Percentiles rank a stretch among this genome's conserved stretches.
Evolutionary conservation across 2,113 vertebrate genomes (phyloP).

Genomic region (Hemibagrus wyckioides): DNA sequence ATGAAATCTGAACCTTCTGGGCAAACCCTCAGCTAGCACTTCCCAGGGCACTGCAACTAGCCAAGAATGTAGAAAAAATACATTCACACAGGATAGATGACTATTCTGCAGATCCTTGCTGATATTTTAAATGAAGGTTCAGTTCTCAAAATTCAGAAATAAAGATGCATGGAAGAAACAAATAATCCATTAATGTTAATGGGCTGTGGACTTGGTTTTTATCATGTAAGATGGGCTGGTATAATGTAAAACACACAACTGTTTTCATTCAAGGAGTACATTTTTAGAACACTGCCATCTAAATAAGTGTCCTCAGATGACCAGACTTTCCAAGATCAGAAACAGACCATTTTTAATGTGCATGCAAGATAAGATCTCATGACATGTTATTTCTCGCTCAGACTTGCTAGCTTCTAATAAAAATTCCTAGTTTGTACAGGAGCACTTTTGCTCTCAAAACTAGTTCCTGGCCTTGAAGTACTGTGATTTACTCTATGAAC

Average conservation of each 20-base stretch:
- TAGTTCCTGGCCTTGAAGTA: not conserved
- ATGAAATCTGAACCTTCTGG: not conserved
- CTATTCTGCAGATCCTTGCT: not conserved
- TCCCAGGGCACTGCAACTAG: not conserved
- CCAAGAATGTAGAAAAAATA: not conserved
- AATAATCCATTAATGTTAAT: not conserved
- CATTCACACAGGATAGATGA: not conserved
- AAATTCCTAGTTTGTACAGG: not conserved
- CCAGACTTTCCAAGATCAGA: not conserved
- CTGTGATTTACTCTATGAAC: not conserved
- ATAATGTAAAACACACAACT: not conserved
- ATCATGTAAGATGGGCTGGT: not conserved
- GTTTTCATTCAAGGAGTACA: not conserved
- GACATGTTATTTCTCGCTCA: not conserved
- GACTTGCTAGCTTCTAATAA: conserved; percentile 1
- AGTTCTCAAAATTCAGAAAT: not conserved
- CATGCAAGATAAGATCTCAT: not conserved
- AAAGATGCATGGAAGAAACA: not conserved
- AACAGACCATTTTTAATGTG: not conserved
- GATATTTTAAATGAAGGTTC: not conserved
- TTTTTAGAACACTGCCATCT: not conserved
- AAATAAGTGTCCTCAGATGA: not conserved
- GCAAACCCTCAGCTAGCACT: not conserved
- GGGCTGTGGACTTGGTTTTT: not conserved
- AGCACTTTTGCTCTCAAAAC: not conserved